phyloP scores from a whole-genome alignment of 2,797 vertebrate species.

The Sebastes cheni region DNA sequence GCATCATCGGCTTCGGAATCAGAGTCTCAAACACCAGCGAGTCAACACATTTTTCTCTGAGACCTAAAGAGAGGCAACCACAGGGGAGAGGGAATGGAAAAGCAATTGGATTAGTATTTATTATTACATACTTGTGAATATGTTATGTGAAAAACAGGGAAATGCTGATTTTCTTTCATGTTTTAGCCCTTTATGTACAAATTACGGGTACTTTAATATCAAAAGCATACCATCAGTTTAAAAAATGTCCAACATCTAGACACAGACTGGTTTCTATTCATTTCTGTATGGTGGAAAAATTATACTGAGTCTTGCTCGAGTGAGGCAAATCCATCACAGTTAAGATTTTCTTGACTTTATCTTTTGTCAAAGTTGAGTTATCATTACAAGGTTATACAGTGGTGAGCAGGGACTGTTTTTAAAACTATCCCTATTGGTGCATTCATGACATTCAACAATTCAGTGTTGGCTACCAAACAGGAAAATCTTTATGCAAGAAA shows the following conservation, averaged over 20 bases:
- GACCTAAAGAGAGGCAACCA: conserved; percentile 75
- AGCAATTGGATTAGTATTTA: neutral
- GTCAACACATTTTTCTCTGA: conserved; percentile 93
- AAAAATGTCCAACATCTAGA: neutral
- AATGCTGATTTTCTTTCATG: neutral
- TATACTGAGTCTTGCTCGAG: neutral
- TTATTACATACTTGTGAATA: neutral
- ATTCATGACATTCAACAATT: neutral
- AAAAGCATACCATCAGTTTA: neutral
- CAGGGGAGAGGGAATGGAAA: neutral
- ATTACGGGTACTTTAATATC: neutral
- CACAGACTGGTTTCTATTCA: neutral
- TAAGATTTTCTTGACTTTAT: neutral
- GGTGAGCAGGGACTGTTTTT: neutral
- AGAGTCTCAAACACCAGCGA: conserved; percentile 96
- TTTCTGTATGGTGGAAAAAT: neutral
- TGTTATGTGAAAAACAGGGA: neutral
- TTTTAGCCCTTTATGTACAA: neutral
- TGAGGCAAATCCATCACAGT: neutral
- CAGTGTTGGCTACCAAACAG: neutral
- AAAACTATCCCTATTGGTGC: neutral
- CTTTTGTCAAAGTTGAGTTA: neutral
- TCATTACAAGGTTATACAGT: neutral
- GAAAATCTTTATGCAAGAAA: neutral
- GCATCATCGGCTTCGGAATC: conserved; percentile 97